Conservation (phyloP, 2,797 vertebrate genomes). For the Sebastes minor region DNA sequence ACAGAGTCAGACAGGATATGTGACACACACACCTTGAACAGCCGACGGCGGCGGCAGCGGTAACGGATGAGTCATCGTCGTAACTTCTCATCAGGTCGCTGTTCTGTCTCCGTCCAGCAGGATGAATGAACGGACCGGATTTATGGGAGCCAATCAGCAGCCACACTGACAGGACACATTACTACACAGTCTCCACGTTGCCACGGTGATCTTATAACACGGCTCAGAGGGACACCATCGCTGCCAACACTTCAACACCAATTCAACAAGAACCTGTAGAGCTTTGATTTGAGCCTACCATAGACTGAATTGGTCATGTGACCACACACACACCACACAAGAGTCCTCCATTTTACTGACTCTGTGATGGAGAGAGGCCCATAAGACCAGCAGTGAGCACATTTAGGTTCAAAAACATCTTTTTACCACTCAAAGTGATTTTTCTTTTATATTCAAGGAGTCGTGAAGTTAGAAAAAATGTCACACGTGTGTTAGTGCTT, state of each 20-base stretch:
- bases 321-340: too few species aligned
- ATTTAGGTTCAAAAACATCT: too few species aligned
- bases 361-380: too few species aligned
- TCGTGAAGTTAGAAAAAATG: too few species aligned
- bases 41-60: background rate
- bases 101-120: constrained; percentile 12
- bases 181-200: background rate
- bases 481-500: too few species aligned
- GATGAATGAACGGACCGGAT: constrained; percentile 39
- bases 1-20: background rate
- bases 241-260: background rate
- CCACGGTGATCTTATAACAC: constrained; percentile 16
- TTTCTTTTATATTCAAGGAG: too few species aligned
- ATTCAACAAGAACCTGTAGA: background rate
- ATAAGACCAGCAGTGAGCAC: too few species aligned
- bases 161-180: background rate
- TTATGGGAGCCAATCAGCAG: constrained; percentile 35
- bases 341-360: too few species aligned
- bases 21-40: background rate
- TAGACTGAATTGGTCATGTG: too few species aligned
- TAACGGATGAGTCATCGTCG: constrained; percentile 37
- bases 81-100: constrained; percentile 20
- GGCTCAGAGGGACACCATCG: background rate
- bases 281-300: too few species aligned
- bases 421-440: too few species aligned